Conservation (phyloP, 2,113 vertebrate species). For the Atrichornis clamosus region DNA sequence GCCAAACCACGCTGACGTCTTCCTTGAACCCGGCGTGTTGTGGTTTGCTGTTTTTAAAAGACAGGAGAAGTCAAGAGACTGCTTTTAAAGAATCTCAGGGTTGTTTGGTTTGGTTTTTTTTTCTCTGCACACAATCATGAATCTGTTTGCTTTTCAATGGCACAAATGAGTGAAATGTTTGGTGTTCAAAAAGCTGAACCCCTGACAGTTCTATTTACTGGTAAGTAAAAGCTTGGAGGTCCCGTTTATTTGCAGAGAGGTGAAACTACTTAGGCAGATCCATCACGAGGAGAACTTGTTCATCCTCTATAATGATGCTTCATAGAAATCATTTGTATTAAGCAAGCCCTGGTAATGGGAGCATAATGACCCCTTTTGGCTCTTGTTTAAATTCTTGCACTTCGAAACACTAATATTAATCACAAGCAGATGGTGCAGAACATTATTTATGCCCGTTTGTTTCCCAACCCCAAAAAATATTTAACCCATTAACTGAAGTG, state of each 20-base stretch:
- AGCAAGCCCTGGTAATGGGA: constrained; percentile 39
- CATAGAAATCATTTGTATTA: constrained; percentile 45
- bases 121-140: background rate
- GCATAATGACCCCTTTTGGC: constrained; percentile 56
- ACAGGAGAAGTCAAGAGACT: constrained; percentile 1
- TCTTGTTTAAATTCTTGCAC: constrained; percentile 59
- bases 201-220: background rate
- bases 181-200: background rate
- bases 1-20: background rate
- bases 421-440: constrained; percentile 52
- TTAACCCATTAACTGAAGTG: constrained; percentile 43
- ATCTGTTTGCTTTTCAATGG: constrained; percentile 1
- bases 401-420: constrained; percentile 62
- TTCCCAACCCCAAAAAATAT: constrained; percentile 9
- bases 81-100: constrained; percentile 3
- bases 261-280: constrained; percentile 22
- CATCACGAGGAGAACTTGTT: background rate
- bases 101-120: background rate
- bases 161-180: background rate
- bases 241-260: constrained; percentile 8
- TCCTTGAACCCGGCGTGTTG: constrained; percentile 11
- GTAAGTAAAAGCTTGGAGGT: background rate
- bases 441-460: constrained; percentile 54
- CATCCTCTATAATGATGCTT: constrained; percentile 22
- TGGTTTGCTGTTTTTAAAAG: background rate